phyloP scores from a whole-genome alignment of 2,797 vertebrate genomes.

The Chiroxiphia lanceolata region DNA sequence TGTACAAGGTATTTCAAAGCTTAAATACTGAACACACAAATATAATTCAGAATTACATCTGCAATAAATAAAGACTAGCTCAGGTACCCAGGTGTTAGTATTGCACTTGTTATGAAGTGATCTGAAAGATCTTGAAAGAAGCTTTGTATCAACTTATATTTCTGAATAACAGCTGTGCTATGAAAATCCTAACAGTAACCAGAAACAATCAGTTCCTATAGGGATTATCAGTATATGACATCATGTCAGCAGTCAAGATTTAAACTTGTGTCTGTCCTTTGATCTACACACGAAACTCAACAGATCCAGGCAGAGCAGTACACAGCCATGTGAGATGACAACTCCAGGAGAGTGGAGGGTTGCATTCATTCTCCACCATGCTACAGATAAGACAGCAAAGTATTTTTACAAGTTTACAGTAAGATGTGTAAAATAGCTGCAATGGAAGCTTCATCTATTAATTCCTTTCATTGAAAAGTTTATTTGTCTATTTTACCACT shows the following conservation, averaged over 20 bases:
- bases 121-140: neutral
- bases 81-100: neutral
- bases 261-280: neutral
- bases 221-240: neutral
- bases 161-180: neutral
- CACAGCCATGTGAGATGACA: neutral
- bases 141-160: neutral
- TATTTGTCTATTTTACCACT: neutral
- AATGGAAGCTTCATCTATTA: neutral
- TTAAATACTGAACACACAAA: neutral
- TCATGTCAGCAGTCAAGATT: constrained; percentile 2
- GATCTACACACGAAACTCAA: neutral
- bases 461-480: neutral
- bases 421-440: neutral
- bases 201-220: neutral
- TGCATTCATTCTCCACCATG: neutral
- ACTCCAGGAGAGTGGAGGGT: neutral
- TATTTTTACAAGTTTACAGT: neutral
- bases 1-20: neutral
- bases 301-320: neutral
- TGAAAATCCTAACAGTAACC: neutral
- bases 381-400: neutral
- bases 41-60: neutral
- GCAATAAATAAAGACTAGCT: neutral
- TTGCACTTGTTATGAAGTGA: neutral